Base-by-base conservation (phyloP, 2,797 vertebrate genomes). In the Tachyglossus aculeatus region DNA sequence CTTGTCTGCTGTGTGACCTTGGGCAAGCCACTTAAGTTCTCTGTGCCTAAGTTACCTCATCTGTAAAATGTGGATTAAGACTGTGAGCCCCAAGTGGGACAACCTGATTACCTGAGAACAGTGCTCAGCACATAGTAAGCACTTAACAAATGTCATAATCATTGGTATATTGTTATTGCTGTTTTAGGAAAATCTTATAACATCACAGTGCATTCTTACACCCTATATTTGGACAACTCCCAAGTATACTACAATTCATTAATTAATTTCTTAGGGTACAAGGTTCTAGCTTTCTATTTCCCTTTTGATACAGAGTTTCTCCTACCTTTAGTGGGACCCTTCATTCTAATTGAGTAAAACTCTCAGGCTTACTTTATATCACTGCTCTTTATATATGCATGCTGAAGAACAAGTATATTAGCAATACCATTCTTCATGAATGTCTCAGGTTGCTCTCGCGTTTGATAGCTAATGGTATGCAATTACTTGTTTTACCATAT, bases 181-280 rank as follows among this genome's bases (percentile, higher is more conserved):
- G n/a, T 59, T 69, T 50, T 44, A 60, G 60, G 40, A 54, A 64
- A 47, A 11, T 64, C 55, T 65, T 29, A 67, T 50, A 24, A 63
- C 7, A 50, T 37, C 56, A 51, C 22, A 60, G 33, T 38, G 11
- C 16, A 71, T 69, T 44, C 71, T 71, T 81, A 78, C n/a, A n/a
- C n/a, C 45, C 72, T 40, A 57, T 11, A 39, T 67, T 71, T 64
- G 65, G 60, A 74, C 68, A 81, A 38, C 37, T 19, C 38, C 50
- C 24, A 21, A 32, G 22, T 59, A 40, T 50, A 37, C 40, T 62
- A 45, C 59, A 62, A 43, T 59, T 51, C 48, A 32, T 41, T 83
- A 85, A 81, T 81, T 76, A 78, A 62, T 66, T 74, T 74, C 74
- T 62, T 1, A 59, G 72, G 52, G 24, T 37, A 55, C 21, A 6